These are phyloP conservation scores for Eulacestoma nigropectus DNA, from an alignment of 2,113 vertebrate genomes.

Conservation along the genomic window DNA sequence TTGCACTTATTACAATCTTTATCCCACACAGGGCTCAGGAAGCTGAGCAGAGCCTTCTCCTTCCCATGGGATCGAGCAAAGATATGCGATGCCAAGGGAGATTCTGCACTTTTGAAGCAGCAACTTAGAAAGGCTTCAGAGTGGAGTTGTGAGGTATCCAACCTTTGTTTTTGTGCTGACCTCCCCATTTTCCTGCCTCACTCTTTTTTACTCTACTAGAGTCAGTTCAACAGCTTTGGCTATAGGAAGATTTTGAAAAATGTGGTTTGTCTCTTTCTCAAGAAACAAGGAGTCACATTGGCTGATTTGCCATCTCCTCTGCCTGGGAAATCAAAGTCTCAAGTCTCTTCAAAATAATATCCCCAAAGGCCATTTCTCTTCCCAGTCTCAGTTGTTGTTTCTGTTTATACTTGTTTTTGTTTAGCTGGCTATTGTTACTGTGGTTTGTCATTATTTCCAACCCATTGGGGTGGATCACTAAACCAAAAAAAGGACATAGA, in stretches of 20 bases:
- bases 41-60: background rate
- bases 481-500: background rate
- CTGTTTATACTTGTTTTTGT: slow-evolving; percentile 54
- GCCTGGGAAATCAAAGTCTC: slow-evolving; percentile 47
- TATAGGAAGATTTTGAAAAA: slow-evolving; percentile 37
- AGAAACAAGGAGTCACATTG: background rate
- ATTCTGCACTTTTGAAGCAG: background rate
- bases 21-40: background rate
- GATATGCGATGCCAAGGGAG: background rate
- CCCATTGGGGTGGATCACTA: slow-evolving; percentile 15
- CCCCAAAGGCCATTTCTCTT: slow-evolving; percentile 51
- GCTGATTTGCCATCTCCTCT: slow-evolving; percentile 19
- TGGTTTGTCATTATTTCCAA: slow-evolving; percentile 57
- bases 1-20: background rate
- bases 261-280: slow-evolving; percentile 46
- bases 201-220: background rate
- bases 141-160: background rate
- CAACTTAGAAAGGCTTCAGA: background rate
- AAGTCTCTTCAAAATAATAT: slow-evolving; percentile 45
- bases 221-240: background rate
- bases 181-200: background rate
- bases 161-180: background rate
- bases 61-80: background rate
- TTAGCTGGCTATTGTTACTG: slow-evolving; percentile 56
- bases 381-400: slow-evolving; percentile 46